Base-by-base conservation (phyloP, 2,797 vertebrate species). In the Syndactyla subalaris region DNA sequence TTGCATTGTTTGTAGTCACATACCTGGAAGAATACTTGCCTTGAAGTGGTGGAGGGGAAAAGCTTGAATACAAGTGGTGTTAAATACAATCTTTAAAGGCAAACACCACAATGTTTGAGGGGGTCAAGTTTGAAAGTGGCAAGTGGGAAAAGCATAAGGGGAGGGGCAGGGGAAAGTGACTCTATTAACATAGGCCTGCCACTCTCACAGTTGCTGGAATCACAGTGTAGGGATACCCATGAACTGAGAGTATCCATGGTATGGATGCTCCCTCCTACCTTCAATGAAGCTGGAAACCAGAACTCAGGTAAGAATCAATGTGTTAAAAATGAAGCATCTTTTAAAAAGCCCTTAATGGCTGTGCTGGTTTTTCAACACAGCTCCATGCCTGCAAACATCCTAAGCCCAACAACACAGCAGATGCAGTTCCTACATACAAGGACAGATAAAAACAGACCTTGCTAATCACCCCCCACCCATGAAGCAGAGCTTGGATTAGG, bases 1-100 rank as follows among this genome's bases (percentile, higher is more conserved):
- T 13, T 77, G 75, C 81, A 89, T 86, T 90, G 91, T 85, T 85
- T 92, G 89, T 48, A 65, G 61, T 92, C 91, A 87, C 89, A 96
- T 91, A 96, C 86, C 88, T 96, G 85, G 93, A 88, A 85, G 80
- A 93, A 91, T 51, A 93, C 74, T 71, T 94, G 83, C 93, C 92
- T 92, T 95, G 88, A 95, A 93, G 94, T 71, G 73, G 78, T 61
- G 30, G 48, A 6, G 67, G 49, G 36, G 14, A 16, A 67, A 91
- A 70, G 23, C 1, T 58, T 94, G 90, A 93, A 94, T 72, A 83
- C 62, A 92, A 86, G 63, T 36, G 66, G 80, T 93, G 95, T 49
- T 92, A 93, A 93, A 94, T 49, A 79, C 59, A 89, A 46, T 29
- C 91, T 85, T 87, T 92, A 82, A 95, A 95, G 74, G 52, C 76